These are phyloP conservation scores for Drusus annulatus DNA, from an alignment of 1,140 invertebrate species.

Conservation along the genomic window DNA sequence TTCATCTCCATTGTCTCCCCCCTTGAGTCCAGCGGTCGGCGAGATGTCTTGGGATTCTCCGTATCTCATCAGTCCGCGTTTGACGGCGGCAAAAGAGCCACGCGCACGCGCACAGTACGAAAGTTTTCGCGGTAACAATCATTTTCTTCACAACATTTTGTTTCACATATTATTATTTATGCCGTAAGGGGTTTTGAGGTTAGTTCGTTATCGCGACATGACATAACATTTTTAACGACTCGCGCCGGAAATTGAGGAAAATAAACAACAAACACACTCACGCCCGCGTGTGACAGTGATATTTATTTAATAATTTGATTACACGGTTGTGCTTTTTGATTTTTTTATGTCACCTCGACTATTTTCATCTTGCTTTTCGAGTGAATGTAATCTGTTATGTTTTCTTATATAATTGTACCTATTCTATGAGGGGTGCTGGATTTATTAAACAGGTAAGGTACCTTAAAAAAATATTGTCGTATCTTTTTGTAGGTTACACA, in stretches of 20 bases:
- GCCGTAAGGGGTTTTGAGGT: conserved; percentile 24
- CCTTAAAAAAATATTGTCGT: no score
- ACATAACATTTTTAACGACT: background rate
- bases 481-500: no score
- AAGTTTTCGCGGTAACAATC: conserved; percentile 13
- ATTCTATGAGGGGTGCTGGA: no score
- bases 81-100: conserved; percentile 22
- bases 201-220: conserved; percentile 23
- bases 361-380: no score
- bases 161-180: background rate
- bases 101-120: conserved; percentile 4
- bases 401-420: no score
- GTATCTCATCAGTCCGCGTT: conserved; percentile 17
- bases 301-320: background rate
- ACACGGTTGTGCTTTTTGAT: no score
- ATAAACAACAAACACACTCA: background rate
- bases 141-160: conserved; percentile 1
- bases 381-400: no score
- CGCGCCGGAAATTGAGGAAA: conserved; percentile 14
- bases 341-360: no score
- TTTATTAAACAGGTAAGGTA: no score
- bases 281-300: conserved; percentile 14
- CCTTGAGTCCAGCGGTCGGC: background rate
- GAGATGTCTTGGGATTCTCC: conserved; percentile 28
- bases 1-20: background rate